These are phyloP conservation scores for Salvelinus sp. DNA, from an alignment of 2,113 vertebrate genomes.

Conservation along the genomic window DNA sequence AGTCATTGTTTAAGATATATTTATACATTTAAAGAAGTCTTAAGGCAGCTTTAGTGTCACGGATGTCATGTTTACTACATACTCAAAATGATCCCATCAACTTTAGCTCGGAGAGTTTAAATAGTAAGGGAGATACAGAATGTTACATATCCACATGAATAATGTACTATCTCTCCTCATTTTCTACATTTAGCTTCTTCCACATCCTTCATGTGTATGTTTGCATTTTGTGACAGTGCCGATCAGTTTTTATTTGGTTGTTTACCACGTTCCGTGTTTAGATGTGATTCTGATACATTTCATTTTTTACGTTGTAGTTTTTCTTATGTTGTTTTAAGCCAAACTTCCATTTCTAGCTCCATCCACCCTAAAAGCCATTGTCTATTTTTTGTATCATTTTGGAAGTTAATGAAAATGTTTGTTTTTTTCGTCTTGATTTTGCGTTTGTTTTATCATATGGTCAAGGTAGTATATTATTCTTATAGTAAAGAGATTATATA, in stretches of 20 bases:
- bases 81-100: too few species aligned
- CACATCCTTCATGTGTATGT: too few species aligned
- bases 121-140: too few species aligned
- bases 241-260: slow-evolving; percentile 77
- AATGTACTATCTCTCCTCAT: too few species aligned
- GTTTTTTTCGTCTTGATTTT: neutral
- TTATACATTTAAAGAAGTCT: slow-evolving; percentile 87
- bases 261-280: slow-evolving; percentile 68
- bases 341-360: slow-evolving; percentile 82
- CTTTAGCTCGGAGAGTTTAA: too few species aligned
- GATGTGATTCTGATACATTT: slow-evolving; percentile 83
- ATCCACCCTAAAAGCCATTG: slow-evolving; percentile 81
- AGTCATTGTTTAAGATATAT: slow-evolving; percentile 58
- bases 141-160: too few species aligned
- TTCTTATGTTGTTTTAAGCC: slow-evolving; percentile 76
- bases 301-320: slow-evolving; percentile 52
- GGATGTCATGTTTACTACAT: too few species aligned
- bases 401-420: slow-evolving; percentile 78
- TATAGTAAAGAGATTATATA: slow-evolving; percentile 71
- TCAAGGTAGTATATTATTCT: slow-evolving; percentile 80
- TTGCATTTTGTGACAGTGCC: slow-evolving; percentile 7
- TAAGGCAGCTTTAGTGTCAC: slow-evolving; percentile 72
- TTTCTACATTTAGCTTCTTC: too few species aligned
- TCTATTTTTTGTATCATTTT: slow-evolving; percentile 91
- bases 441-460: slow-evolving; percentile 76